Evolutionary conservation across 2,888 invertebrate genomes (phyloP), one percentile per base, ranked within the genome.

Genomic region (Malacosoma neustria): DNA sequence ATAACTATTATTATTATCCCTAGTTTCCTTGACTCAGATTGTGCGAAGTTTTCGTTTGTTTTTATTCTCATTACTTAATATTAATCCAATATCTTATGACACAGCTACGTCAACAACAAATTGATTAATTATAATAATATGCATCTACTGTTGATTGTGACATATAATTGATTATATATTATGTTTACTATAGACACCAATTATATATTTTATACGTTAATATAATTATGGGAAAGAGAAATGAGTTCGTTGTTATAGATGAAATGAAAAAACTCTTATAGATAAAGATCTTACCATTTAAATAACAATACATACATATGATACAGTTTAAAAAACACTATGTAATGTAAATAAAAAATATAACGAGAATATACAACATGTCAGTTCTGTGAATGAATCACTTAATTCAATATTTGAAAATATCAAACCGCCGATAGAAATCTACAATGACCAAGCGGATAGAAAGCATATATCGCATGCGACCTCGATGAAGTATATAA

Each of bases 381-480:
- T 87, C 87, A 87, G 86, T 86, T 81, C 86, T 84, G 86, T 87
- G 85, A 85, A 77, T 79, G 56, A 61, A 68, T 85, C 86, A 86
- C 86, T 81, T 84, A 84, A 79, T 36, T 32, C 32, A 71, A 70
- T 50, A 49, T 34, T 14, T 14, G 4, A 12, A 14, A 11, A 14
- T 9, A 11, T 35, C 14, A 31, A 22, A 22, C 22, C 22, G 22
- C 22, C 1, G 22, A 22, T 5, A 22, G 30, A 30, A 4, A 22
- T 22, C 22, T 22, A 22, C 22, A 22, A 22, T 22, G 22, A 22
- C 9, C 22, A 77, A 75, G 72, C 72, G 57, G 63, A 55, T 57
- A 56, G 53, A 57, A 75, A 77, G 79, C 75, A 56, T 55, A 61
- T 41, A 40, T 58, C 58, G 54, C 49, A 71, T 67, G 68, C 68